phyloP scores from a whole-genome alignment of 1,140 invertebrate genomes.

The Sycobia sp. region DNA sequence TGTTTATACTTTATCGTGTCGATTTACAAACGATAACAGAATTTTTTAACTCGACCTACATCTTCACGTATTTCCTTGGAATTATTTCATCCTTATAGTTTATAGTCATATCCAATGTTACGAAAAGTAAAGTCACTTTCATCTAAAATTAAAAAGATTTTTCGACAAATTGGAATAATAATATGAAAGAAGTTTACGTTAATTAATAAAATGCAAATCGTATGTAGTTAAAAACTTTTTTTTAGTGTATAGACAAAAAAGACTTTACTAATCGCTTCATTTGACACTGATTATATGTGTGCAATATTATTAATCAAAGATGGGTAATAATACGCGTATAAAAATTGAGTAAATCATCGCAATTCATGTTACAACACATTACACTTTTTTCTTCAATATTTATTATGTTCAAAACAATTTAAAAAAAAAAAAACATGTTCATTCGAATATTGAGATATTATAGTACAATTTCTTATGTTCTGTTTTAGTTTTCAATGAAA shows the following conservation, averaged over 20 bases:
- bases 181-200: not conserved
- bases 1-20: no score
- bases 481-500: no score
- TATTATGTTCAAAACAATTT: no score
- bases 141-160: not conserved
- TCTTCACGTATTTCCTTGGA: not conserved
- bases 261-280: constrained; percentile 27
- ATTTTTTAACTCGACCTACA: not conserved
- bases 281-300: constrained; percentile 16
- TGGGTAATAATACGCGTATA: no score
- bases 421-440: no score
- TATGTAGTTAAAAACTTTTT: constrained; percentile 2
- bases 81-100: constrained; percentile 13
- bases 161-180: not conserved
- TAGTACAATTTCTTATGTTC: no score
- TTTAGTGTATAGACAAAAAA: not conserved
- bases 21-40: no score
- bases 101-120: constrained; percentile 17
- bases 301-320: constrained; percentile 20
- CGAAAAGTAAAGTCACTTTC: constrained; percentile 28
- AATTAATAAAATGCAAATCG: constrained; percentile 3
- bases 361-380: no score
- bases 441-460: no score
- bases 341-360: no score
- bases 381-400: no score